A percentile compares a stretch with the other conserved stretches of the same genome.
phyloP scores from a whole-genome alignment of 2,113 vertebrate species.

The Ovis canadensis region DNA sequence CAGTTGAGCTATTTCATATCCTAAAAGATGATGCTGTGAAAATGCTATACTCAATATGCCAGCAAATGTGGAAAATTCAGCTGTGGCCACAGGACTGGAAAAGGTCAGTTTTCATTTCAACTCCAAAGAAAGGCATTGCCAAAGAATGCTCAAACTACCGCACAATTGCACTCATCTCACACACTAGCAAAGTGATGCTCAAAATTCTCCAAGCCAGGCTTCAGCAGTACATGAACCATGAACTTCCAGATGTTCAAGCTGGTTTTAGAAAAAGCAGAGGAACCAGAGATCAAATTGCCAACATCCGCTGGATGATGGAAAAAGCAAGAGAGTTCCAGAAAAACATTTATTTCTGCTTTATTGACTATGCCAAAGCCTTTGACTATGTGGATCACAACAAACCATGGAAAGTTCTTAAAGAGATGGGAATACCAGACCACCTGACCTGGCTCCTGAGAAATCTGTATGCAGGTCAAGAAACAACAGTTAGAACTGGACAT shows the following conservation, averaged over 20 bases:
- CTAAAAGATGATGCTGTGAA: not conserved
- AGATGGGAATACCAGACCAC: not conserved
- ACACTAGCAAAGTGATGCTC: not conserved
- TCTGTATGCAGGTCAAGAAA: not conserved
- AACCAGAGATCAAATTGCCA: not conserved
- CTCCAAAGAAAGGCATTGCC: not conserved
- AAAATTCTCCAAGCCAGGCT: not conserved
- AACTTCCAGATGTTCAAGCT: not conserved
- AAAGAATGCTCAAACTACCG: not conserved
- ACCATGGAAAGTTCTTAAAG: not conserved
- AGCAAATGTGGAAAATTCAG: not conserved
- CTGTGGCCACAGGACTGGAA: not conserved
- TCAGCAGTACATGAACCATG: not conserved
- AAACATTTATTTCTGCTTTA: not conserved
- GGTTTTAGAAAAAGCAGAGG: not conserved
- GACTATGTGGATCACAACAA: not conserved
- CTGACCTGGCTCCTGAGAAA: not conserved
- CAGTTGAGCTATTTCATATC: not conserved
- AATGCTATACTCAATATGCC: not conserved
- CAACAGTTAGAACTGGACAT: not conserved
- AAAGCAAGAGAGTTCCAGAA: not conserved
- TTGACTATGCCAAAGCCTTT: not conserved
- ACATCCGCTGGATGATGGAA: accelerated
- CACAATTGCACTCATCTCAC: not conserved
- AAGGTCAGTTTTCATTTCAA: not conserved